Evolutionary conservation across 2,797 vertebrate genomes (phyloP).

Genomic region (Acestrorhynchus altus): DNA sequence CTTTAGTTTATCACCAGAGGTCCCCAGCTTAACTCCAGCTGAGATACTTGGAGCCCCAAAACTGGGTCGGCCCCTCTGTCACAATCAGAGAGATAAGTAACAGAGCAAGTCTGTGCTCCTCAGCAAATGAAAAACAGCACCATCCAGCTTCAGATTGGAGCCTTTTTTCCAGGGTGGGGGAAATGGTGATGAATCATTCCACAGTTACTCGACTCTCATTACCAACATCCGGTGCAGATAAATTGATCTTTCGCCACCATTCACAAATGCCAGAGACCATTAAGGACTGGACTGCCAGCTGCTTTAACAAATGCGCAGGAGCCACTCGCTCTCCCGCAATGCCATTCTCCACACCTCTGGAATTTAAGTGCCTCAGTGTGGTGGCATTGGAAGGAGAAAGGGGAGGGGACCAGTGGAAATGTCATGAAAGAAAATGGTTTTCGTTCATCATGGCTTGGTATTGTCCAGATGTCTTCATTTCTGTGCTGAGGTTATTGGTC

Average conservation of each 20-base stretch:
- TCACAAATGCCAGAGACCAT: constrained; percentile 60
- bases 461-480: not conserved
- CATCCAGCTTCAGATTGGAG: constrained; percentile 16
- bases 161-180: constrained; percentile 12
- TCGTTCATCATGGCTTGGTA: constrained; percentile 4
- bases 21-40: constrained; percentile 21
- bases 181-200: constrained; percentile 73
- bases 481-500: constrained; percentile 10
- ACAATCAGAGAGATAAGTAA: constrained; percentile 67
- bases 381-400: constrained; percentile 10
- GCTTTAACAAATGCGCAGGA: constrained; percentile 30
- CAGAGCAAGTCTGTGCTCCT: constrained; percentile 11
- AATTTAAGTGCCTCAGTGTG: constrained; percentile 43
- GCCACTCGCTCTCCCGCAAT: constrained; percentile 29
- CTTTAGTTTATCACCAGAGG: constrained; percentile 38
- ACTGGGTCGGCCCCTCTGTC: constrained; percentile 56
- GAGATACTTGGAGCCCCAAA: constrained; percentile 40
- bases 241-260: constrained; percentile 70
- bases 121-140: constrained; percentile 26
- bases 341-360: constrained; percentile 32
- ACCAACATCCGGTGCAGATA: constrained; percentile 74
- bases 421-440: constrained; percentile 14
- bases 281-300: constrained; percentile 51
- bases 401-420: constrained; percentile 3
- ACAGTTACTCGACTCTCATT: constrained; percentile 77